phyloP scores from a whole-genome alignment of 1,140 invertebrate genomes.

The Physella acuta region DNA sequence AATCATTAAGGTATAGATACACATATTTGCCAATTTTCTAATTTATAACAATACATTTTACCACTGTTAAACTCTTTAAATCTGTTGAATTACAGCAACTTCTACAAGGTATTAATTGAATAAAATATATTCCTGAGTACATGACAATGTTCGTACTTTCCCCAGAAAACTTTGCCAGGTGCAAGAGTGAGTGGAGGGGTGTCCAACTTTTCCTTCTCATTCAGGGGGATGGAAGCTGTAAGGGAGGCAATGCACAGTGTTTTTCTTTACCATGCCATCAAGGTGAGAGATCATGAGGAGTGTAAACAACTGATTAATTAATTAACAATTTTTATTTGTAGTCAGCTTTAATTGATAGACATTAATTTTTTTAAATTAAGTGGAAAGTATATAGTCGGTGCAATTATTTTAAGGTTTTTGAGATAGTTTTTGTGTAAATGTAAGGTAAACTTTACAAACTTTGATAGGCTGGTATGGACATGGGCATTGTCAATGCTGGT shows the following conservation, averaged over 20 bases:
- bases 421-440: too few species aligned
- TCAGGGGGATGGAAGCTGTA: conserved; percentile 67
- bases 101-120: not conserved
- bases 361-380: too few species aligned
- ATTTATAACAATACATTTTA: too few species aligned
- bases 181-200: conserved; percentile 67
- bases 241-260: conserved; percentile 70
- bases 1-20: conserved; percentile 60
- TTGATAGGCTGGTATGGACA: conserved; percentile 65
- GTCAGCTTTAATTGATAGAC: too few species aligned
- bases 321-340: too few species aligned
- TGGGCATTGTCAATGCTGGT: conserved; percentile 70
- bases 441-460: too few species aligned
- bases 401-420: too few species aligned
- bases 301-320: too few species aligned
- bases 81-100: not conserved
- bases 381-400: too few species aligned
- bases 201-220: conserved; percentile 71
- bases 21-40: not conserved
- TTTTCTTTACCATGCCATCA: conserved; percentile 68
- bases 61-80: not conserved
- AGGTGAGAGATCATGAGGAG: too few species aligned
- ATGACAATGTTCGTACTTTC: too few species aligned
- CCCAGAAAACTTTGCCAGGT: conserved; percentile 63
- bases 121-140: conserved; percentile 8